Percentiles rank a stretch among this genome's conserved stretches.
phyloP scores from a whole-genome alignment of 2,113 vertebrate species.

The Vulpes vulpes region DNA sequence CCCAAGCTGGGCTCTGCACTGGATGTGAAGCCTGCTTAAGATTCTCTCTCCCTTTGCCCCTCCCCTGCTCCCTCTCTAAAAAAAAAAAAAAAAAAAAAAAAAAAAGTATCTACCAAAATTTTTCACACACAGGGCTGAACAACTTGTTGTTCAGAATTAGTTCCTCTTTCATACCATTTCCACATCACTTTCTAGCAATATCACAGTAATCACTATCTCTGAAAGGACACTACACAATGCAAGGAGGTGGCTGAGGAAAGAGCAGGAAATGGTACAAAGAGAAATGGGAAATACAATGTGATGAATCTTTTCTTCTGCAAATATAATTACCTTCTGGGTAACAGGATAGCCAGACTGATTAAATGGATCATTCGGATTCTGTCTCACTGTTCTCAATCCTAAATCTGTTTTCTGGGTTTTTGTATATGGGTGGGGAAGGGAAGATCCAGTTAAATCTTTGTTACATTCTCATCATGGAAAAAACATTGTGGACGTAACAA shows the following conservation, averaged over 20 bases:
- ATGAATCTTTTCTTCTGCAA: neutral
- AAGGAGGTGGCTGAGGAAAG: neutral
- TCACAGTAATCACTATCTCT: neutral
- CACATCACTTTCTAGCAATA: neutral
- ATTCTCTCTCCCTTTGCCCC: neutral
- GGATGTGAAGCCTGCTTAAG: neutral
- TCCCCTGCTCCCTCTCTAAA: neutral
- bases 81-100: neutral
- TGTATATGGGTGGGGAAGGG: conserved; percentile 20
- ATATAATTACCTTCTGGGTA: neutral
- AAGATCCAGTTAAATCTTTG: conserved; percentile 29
- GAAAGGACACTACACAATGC: neutral
- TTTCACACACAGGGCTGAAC: neutral
- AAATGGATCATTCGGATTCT: neutral
- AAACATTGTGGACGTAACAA: neutral
- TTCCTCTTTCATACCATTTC: neutral
- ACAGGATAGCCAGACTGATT: neutral
- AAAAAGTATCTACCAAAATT: neutral
- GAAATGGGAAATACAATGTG: neutral
- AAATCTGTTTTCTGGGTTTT: conserved; percentile 58
- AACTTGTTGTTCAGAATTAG: conserved; percentile 2
- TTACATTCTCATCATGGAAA: neutral
- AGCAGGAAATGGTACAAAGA: neutral
- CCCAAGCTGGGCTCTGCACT: neutral
- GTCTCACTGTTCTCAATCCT: neutral